These are phyloP conservation scores for Mythimna impura DNA, from an alignment of 2,888 invertebrate genomes.

Conservation along the genomic window DNA sequence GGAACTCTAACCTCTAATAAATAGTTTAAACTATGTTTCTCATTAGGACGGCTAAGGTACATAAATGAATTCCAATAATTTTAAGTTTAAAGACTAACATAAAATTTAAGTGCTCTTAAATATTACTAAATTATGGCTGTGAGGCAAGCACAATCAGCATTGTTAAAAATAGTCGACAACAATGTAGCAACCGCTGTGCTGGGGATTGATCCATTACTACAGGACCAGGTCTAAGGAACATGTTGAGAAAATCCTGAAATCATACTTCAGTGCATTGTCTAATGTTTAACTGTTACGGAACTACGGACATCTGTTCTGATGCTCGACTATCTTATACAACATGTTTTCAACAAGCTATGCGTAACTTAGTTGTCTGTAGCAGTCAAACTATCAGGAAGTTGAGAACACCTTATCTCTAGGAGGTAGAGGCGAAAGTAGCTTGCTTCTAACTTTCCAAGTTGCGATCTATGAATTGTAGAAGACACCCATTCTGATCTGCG, in stretches of 20 bases:
- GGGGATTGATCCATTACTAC: neutral
- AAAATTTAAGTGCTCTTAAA: slow-evolving; percentile 50
- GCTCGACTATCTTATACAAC: slow-evolving; percentile 17
- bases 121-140: slow-evolving; percentile 58
- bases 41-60: slow-evolving; percentile 26
- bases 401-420: slow-evolving; percentile 37
- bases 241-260: slow-evolving; percentile 6
- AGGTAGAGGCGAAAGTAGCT: slow-evolving; percentile 45
- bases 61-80: slow-evolving; percentile 37
- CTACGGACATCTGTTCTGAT: slow-evolving; percentile 6
- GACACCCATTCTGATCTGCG: slow-evolving; percentile 88
- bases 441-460: slow-evolving; percentile 35
- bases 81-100: slow-evolving; percentile 42
- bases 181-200: slow-evolving; percentile 19
- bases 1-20: slow-evolving; percentile 20
- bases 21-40: slow-evolving; percentile 39
- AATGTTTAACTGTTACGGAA: slow-evolving; percentile 12
- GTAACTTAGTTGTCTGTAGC: slow-evolving; percentile 32
- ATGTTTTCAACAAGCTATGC: slow-evolving; percentile 34
- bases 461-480: slow-evolving; percentile 79
- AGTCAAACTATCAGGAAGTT: slow-evolving; percentile 36
- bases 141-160: slow-evolving; percentile 59
- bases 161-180: slow-evolving; percentile 40
- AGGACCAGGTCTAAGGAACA: slow-evolving; percentile 3
- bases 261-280: slow-evolving; percentile 11